Evolutionary conservation across 2,113 vertebrate species (phyloP), one percentile per base, ranked within the genome.

Genomic region (Rhadina sibilatrix): DNA sequence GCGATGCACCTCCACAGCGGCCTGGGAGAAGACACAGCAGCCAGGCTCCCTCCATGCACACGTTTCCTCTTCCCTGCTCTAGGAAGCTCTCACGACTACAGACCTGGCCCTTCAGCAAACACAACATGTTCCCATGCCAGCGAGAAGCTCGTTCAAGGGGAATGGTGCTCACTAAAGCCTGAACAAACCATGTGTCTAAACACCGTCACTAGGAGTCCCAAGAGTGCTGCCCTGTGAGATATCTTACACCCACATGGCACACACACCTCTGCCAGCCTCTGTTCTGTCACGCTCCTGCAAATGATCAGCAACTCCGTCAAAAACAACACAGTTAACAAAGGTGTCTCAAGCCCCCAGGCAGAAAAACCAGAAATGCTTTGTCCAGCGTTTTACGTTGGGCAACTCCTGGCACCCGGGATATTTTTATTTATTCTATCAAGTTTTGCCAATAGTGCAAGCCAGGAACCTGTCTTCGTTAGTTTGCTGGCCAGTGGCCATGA

Each of bases 361-460:
- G 54, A 89, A 86, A 81, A 71, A 44, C 1, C 68, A 75, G 54
- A 69, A 85, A 59, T 66, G 89, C 76, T 80, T 71, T 69, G 65
- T 75, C 66, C 86, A 71, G 37, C 2, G 2, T 50, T 85, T 84
- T 50, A 81, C 7, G 0, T 88, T 76, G 91, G 63, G 84, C 83
- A 92, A 80, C 83, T 89, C 76, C 60, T 94, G 92, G 86, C 91
- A 57, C 38, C 61, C 2, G 15, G 5, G 25, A 53, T 5, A 53
- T 52, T 83, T 90, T 65, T 79, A 50, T 95, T 91, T 92, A 72
- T 96, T 94, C 95, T 80, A 49, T 35, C 30, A 23, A 65, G 49
- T 79, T 89, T 77, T 87, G 97, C 90, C 94, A 96, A 15, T 3
- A 66, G 57, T 13, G 70, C 91, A 86, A 95, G 95, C 96, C 96